Evolutionary conservation across 2,888 invertebrate species (phyloP), one percentile per base, ranked within the genome.

Genomic region (Hedychridium roseum): DNA sequence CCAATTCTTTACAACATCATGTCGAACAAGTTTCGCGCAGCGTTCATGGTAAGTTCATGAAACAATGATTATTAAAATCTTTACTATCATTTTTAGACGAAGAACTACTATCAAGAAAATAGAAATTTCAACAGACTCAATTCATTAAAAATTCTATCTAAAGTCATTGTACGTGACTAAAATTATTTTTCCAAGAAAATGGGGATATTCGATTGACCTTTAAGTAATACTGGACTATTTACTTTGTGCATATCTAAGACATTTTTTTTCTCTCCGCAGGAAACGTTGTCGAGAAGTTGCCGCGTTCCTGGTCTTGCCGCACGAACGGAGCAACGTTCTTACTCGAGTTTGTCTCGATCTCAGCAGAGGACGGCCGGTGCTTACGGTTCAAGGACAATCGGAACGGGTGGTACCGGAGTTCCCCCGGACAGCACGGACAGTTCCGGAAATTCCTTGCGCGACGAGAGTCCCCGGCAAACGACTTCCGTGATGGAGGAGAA

Each of bases 1-100:
- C 96, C 97, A 0, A 84, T 96, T 54, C 85, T 96, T 27, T 97
- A 97, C 81, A 92, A 95, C 79, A 90, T 94, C 43, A 94, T 97
- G 94, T 95, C 94, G 6, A 88, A 92, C 77, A 94, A 95, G 78
- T 97, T 95, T 76, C 85, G 95, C 35, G 90, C 90, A 59, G 96
- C 96, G 34, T 96, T 96, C 80, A 92, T 91, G 88, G 94, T 93
- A 81, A 81, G 82, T 76, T 23, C 5, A 23, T 6, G 9, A 6
- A 6, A 6, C 23, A 23, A 6, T 23, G 23, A 23, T 9, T 23
- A 9, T 23, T 11, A 31, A n/a, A n/a, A n/a, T n/a, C n/a, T n/a
- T n/a, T n/a, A n/a, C n/a, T n/a, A n/a, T n/a, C n/a, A n/a, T n/a
- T n/a, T n/a, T n/a, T n/a, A n/a, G n/a, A n/a, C n/a, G n/a, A n/a